Conservation (phyloP, 1,140 invertebrate genomes). For the Probaryconus sp. region DNA sequence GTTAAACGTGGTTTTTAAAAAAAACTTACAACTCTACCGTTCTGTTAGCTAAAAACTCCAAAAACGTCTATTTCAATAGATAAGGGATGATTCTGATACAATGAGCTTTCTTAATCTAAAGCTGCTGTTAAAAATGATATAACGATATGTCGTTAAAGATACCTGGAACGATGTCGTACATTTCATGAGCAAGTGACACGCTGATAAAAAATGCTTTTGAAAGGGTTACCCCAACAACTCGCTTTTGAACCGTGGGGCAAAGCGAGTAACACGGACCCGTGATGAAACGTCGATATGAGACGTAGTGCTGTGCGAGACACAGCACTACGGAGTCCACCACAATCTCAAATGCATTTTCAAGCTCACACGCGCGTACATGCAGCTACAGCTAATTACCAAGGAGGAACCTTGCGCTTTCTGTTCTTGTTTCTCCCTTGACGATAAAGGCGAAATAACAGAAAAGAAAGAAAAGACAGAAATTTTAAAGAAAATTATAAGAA, state of each 20-base stretch:
- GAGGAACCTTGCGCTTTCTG: slow-evolving; percentile 50
- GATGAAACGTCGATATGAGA: slow-evolving; percentile 71
- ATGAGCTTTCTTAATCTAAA: no score
- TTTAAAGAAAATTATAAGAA: no score
- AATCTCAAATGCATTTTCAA: slow-evolving; percentile 70
- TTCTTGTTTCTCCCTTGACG: slow-evolving; percentile 18
- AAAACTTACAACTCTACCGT: no score
- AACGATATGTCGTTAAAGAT: no score
- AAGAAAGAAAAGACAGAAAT: slow-evolving; percentile 7
- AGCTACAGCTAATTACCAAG: slow-evolving; percentile 73
- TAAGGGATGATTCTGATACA: no score
- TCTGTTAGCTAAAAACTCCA: no score
- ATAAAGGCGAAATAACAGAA: slow-evolving; percentile 13
- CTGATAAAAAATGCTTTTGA: slow-evolving; percentile 39
- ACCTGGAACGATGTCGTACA: slow-evolving; percentile 6
- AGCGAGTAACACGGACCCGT: slow-evolving; percentile 25
- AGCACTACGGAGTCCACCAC: slow-evolving; percentile 68
- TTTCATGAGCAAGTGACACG: slow-evolving; percentile 23
- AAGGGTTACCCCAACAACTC: slow-evolving; percentile 28
- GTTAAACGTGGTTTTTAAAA: no score
- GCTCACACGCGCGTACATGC: slow-evolving; percentile 70
- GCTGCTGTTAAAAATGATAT: no score
- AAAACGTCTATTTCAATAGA: no score
- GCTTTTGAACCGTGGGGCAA: slow-evolving; percentile 30
- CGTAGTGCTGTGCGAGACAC: slow-evolving; percentile 46